phyloP scores from a whole-genome alignment of 64 coral and sea anemone species.

The Pocillopora damicornis region DNA sequence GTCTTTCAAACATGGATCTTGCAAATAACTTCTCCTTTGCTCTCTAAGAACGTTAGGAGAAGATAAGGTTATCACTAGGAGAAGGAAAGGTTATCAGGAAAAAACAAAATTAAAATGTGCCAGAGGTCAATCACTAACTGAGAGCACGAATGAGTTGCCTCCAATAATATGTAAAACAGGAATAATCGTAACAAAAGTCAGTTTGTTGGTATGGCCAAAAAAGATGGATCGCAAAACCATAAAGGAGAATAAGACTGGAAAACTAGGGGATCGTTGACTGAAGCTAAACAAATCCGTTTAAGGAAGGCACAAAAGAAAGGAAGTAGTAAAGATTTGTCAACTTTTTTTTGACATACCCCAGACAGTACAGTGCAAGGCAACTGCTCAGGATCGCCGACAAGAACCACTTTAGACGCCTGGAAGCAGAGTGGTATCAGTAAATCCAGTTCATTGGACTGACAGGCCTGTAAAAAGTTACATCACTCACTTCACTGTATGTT shows the following conservation, averaged over 20 bases:
- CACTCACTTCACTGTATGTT: too few species aligned
- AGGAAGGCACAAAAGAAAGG: not conserved
- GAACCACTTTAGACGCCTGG: slow-evolving; percentile 43
- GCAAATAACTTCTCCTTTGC: slow-evolving; percentile 77
- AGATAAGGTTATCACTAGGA: not conserved
- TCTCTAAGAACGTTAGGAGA: slow-evolving; percentile 15
- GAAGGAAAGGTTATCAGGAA: not conserved
- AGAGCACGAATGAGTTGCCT: too few species aligned
- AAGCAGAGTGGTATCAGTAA: slow-evolving; percentile 49
- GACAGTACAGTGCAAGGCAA: slow-evolving; percentile 48
- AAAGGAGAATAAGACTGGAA: not conserved
- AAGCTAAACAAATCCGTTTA: not conserved
- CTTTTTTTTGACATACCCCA: slow-evolving; percentile 1
- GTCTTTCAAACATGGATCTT: slow-evolving; percentile 86
- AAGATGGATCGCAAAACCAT: not conserved
- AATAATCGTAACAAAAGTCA: too few species aligned
- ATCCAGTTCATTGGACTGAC: slow-evolving; percentile 62
- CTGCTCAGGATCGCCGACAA: slow-evolving; percentile 74
- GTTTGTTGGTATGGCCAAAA: too few species aligned
- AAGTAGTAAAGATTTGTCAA: not conserved
- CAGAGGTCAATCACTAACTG: too few species aligned
- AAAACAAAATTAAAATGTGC: too few species aligned
- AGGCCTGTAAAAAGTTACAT: slow-evolving; percentile 38
- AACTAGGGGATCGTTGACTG: not conserved
- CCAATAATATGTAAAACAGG: too few species aligned